Conservation (phyloP, 2,888 invertebrate genomes). For the Epiblema foenella region DNA sequence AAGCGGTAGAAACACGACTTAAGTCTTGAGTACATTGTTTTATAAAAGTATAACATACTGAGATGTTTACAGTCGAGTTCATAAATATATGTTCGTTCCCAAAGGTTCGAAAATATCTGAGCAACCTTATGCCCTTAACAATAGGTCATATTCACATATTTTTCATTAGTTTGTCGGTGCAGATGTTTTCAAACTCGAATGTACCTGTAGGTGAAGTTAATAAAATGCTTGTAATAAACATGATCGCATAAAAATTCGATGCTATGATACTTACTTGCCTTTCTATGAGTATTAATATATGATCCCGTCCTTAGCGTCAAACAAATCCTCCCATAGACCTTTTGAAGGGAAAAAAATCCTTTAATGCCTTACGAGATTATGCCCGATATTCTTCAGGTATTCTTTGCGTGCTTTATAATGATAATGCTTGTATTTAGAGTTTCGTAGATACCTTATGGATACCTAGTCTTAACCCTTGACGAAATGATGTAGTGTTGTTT, state of each 20-base stretch:
- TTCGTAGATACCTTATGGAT: not conserved
- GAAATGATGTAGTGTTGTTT: not conserved
- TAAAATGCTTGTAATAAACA: no score
- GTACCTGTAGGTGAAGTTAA: no score
- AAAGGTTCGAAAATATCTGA: no score
- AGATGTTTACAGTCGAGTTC: no score
- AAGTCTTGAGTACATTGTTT: no score
- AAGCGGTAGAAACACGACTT: no score
- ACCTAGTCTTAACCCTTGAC: not conserved
- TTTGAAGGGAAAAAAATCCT: slow-evolving; percentile 20
- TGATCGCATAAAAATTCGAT: not conserved
- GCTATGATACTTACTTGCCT: not conserved
- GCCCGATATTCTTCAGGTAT: slow-evolving; percentile 14
- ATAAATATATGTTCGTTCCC: no score
- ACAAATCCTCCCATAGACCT: slow-evolving; percentile 24
- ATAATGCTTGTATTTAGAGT: slow-evolving; percentile 6
- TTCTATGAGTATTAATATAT: slow-evolving; percentile 7
- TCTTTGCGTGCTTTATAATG: slow-evolving; percentile 1
- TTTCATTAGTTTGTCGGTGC: no score
- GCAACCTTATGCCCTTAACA: no score
- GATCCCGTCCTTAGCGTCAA: slow-evolving; percentile 1
- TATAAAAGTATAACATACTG: no score
- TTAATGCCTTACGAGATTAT: slow-evolving; percentile 15
- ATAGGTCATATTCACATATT: no score
- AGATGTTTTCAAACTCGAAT: no score